Conservation (phyloP, 1,140 invertebrate species). For the Zaprionus gabonicus region DNA sequence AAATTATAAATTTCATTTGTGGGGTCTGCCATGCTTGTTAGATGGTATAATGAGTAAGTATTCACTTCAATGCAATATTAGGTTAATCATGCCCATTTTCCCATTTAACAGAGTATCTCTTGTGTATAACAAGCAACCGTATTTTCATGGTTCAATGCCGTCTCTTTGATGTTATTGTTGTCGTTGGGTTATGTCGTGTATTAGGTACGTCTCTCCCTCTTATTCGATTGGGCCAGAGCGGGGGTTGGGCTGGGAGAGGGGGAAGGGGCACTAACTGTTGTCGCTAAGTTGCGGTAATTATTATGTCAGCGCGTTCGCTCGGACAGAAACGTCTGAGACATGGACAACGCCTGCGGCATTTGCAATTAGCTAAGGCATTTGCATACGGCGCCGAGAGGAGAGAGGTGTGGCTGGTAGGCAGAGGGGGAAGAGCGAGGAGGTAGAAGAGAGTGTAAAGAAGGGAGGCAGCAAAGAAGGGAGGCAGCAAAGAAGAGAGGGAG, state of each 20-base stretch:
- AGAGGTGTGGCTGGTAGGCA: not conserved
- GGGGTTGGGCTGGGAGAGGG: not conserved
- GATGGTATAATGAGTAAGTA: no score
- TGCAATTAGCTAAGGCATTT: constrained; percentile 68
- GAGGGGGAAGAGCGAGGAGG: not conserved
- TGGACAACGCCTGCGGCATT: constrained; percentile 69
- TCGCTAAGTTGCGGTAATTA: constrained; percentile 75
- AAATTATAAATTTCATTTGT: no score
- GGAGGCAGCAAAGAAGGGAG: not conserved
- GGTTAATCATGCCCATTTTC: no score
- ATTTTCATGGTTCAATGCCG: constrained; percentile 75
- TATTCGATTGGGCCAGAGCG: constrained; percentile 37
- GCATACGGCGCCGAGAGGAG: constrained; percentile 29
- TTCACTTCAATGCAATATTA: no score
- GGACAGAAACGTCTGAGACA: constrained; percentile 23
- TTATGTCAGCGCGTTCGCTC: constrained; percentile 65
- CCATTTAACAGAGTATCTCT: constrained; percentile 16
- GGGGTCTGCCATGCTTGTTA: no score
- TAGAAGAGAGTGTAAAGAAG: not conserved
- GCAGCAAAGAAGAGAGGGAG: not conserved
- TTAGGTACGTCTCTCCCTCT: constrained; percentile 36
- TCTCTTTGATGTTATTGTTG: not conserved
- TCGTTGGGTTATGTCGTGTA: constrained; percentile 10
- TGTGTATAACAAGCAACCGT: constrained; percentile 11
- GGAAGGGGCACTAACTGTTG: constrained; percentile 42